A percentile compares a stretch with the other conserved stretches of the same genome.
Evolutionary conservation across 2,888 invertebrate genomes (phyloP).

Genomic region (Cordilura impudica): DNA sequence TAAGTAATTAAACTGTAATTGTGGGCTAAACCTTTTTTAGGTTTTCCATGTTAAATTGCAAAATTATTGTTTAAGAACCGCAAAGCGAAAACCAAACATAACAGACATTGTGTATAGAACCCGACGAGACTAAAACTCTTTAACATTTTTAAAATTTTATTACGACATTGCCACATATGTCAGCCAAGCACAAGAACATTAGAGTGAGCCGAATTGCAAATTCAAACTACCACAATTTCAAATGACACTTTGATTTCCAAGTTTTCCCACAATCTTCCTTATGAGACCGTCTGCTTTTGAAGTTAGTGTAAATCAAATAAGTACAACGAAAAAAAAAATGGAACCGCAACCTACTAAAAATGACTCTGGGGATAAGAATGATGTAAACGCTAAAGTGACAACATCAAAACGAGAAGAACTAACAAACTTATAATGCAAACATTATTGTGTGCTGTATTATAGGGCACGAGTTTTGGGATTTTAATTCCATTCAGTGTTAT

Average conservation of each 20-base stretch:
- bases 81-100: neutral
- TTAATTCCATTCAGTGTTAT: too few species aligned
- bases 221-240: neutral
- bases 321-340: neutral
- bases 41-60: neutral
- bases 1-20: conserved; percentile 51
- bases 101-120: neutral
- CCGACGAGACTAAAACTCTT: neutral
- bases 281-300: too few species aligned
- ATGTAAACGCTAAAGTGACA: conserved; percentile 29
- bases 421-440: neutral
- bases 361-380: conserved; percentile 14
- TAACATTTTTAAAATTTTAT: conserved; percentile 5
- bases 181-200: conserved; percentile 15
- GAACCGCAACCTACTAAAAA: conserved; percentile 29
- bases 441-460: too few species aligned
- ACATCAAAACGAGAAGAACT: conserved; percentile 3
- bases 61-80: neutral
- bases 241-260: too few species aligned
- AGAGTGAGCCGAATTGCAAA: conserved; percentile 22
- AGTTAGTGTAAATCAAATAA: too few species aligned
- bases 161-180: conserved; percentile 17
- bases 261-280: too few species aligned
- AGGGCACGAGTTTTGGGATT: too few species aligned
- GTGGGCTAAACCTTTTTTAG: conserved; percentile 14